These are phyloP conservation scores for Champsocephalus esox DNA, from an alignment of 2,797 vertebrate species.

Conservation along the genomic window DNA sequence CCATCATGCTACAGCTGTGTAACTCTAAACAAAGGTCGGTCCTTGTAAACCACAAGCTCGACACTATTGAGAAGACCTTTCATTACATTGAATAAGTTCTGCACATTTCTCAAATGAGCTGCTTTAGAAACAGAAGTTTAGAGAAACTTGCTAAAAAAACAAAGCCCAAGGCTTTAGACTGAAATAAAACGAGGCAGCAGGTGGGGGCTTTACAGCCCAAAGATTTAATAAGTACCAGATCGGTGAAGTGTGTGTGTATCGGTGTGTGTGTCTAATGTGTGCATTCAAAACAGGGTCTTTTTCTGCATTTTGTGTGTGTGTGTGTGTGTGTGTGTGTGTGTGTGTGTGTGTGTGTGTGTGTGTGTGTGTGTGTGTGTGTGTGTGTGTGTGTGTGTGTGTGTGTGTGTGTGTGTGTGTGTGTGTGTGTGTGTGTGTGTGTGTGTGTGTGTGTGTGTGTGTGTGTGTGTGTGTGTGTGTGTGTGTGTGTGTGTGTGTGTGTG, in stretches of 20 bases:
- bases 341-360: no score
- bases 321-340: no score
- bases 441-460: not conserved
- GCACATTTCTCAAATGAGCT: conserved; percentile 13
- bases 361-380: no score
- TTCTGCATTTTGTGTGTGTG: no score
- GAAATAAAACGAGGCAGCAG: conserved; percentile 49
- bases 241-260: conserved; percentile 25
- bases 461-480: not conserved
- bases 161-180: conserved; percentile 25
- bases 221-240: conserved; percentile 45
- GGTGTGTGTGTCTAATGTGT: no score
- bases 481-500: conserved; percentile 6
- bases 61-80: not conserved
- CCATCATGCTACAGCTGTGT: not conserved
- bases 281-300: no score
- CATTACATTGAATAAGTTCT: conserved; percentile 10
- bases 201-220: conserved; percentile 51
- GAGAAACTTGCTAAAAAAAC: conserved; percentile 23
- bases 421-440: not conserved
- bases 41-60: not conserved
- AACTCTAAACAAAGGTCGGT: not conserved
- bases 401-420: conserved; percentile 4
- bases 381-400: no score
- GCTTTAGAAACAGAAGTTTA: conserved; percentile 23